Evolutionary conservation across 2,888 invertebrate genomes (phyloP).

Genomic region (Cheilosia vulpina): DNA sequence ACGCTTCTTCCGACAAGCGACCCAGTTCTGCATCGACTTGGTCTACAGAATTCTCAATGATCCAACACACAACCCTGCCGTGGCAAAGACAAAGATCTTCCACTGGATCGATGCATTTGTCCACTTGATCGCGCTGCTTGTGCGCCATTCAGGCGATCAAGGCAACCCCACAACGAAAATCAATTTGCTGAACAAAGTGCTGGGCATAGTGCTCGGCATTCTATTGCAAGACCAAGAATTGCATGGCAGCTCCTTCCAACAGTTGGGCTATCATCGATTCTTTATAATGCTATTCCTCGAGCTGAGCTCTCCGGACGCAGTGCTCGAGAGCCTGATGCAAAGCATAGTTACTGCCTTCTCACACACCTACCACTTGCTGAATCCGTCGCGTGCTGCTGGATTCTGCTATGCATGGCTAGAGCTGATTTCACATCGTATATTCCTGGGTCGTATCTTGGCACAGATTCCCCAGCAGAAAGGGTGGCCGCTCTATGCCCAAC

Average conservation of each 20-base stretch:
- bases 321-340: conserved; percentile 96
- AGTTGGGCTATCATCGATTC: conserved; percentile 98
- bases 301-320: conserved; percentile 95
- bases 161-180: conserved; percentile 96
- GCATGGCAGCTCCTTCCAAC: conserved; percentile 93
- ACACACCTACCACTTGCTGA: conserved; percentile 95
- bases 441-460: conserved; percentile 96
- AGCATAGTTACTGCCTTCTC: conserved; percentile 95
- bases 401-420: conserved; percentile 99
- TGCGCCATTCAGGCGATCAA: conserved; percentile 96
- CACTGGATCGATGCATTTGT: conserved; percentile 98
- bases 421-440: conserved; percentile 97
- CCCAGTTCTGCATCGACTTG: conserved; percentile 97
- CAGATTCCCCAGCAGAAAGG: conserved; percentile 96
- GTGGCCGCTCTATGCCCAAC: conserved; percentile 98
- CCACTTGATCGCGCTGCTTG: conserved; percentile 95
- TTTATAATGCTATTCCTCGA: conserved; percentile 98
- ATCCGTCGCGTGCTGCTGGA: conserved; percentile 96
- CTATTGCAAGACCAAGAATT: conserved; percentile 98
- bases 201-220: conserved; percentile 98
- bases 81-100: conserved; percentile 95
- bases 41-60: conserved; percentile 94
- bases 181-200: conserved; percentile 96
- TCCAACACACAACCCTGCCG: conserved; percentile 86
- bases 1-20: conserved; percentile 97